A percentile compares a stretch with the other conserved stretches of the same genome.
Conservation (phyloP, 2,888 invertebrate genomes). For the Cephus spinipes region DNA sequence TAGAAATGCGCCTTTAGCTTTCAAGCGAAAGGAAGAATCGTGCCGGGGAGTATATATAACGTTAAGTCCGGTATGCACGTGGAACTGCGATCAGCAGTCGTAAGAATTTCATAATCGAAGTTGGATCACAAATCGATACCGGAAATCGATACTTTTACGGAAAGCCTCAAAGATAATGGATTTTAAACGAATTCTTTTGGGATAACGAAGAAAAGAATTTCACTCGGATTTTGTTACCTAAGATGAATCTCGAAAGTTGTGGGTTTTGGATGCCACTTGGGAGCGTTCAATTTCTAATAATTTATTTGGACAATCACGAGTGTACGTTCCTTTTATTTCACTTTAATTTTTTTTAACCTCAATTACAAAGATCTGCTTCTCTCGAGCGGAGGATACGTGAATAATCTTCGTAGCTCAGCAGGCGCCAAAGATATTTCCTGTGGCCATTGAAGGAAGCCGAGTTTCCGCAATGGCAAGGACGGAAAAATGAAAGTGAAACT, state of each 20-base stretch:
- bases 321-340: background rate
- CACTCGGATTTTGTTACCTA: background rate
- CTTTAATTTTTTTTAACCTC: background rate
- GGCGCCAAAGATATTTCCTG: background rate
- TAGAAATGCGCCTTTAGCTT: constrained; percentile 30
- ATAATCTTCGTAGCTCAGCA: background rate
- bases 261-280: background rate
- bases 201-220: background rate
- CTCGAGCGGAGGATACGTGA: background rate
- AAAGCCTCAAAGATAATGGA: background rate
- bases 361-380: background rate
- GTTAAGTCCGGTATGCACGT: background rate
- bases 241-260: background rate
- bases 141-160: background rate
- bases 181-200: background rate
- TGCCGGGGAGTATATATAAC: background rate
- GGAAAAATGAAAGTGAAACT: constrained; percentile 51
- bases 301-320: background rate
- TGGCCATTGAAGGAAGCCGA: constrained; percentile 1
- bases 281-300: background rate
- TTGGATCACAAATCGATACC: background rate
- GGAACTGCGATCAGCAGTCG: background rate
- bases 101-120: constrained; percentile 7
- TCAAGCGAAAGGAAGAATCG: constrained; percentile 55
- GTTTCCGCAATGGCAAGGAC: constrained; percentile 46